phyloP scores from a whole-genome alignment of 2,113 vertebrate species.

The Amphiprion ocellaris region DNA sequence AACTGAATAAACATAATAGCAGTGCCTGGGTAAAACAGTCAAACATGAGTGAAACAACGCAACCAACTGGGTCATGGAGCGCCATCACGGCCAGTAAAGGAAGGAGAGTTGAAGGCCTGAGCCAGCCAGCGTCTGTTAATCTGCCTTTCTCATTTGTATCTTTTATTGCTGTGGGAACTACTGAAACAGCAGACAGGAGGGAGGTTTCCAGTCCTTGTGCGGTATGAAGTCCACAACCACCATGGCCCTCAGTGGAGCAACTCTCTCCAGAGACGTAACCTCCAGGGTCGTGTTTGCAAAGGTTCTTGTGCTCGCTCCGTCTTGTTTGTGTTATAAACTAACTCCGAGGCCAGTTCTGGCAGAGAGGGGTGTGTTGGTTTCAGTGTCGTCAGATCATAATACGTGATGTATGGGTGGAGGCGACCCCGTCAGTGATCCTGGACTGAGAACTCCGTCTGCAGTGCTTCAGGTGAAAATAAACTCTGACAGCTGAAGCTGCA shows the following conservation, averaged over 20 bases:
- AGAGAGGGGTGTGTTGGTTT: not conserved
- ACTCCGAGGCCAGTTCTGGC: not conserved
- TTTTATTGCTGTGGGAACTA: slow-evolving; percentile 74
- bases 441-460: not conserved
- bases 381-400: slow-evolving; percentile 5
- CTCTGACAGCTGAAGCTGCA: not conserved
- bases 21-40: not conserved
- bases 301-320: not conserved
- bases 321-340: slow-evolving; percentile 50
- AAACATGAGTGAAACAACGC: not conserved
- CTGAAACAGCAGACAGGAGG: slow-evolving; percentile 48
- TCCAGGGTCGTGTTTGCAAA: slow-evolving; percentile 40
- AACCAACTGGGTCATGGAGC: slow-evolving; percentile 39
- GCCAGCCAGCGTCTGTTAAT: slow-evolving; percentile 24
- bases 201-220: slow-evolving; percentile 57
- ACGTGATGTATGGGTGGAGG: slow-evolving; percentile 23
- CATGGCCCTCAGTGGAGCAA: not conserved
- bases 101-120: not conserved
- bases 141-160: slow-evolving; percentile 62
- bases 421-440: slow-evolving; percentile 18
- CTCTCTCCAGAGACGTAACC: slow-evolving; percentile 35
- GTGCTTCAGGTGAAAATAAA: not conserved
- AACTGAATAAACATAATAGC: not conserved
- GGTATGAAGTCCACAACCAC: slow-evolving; percentile 43
- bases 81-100: not conserved